Conservation (phyloP, 2,797 vertebrate species). For the Lepilemur ruficaudatus region DNA sequence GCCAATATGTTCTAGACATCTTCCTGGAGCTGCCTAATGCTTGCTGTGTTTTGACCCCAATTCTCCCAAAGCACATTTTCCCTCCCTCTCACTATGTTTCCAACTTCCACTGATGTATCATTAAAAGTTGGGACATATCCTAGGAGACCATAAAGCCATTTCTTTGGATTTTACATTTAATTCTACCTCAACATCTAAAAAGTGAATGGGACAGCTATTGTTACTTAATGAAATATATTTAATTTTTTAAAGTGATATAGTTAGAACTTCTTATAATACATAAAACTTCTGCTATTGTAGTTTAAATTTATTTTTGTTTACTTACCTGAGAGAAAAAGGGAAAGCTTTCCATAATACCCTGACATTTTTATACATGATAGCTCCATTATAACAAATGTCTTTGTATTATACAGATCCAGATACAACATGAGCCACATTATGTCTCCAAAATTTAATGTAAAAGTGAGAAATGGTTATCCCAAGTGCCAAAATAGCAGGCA, state of each 20-base stretch:
- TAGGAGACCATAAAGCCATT: slow-evolving; percentile 39
- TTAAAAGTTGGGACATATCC: slow-evolving; percentile 62
- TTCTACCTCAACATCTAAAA: slow-evolving; percentile 33
- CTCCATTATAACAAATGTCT: slow-evolving; percentile 3
- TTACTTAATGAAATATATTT: slow-evolving; percentile 31
- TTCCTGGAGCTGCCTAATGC: slow-evolving; percentile 61
- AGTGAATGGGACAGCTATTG: background rate
- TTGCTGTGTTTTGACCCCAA: slow-evolving; percentile 73
- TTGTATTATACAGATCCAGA: background rate
- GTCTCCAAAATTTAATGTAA: slow-evolving; percentile 25
- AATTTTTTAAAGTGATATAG: background rate
- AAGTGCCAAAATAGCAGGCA: background rate
- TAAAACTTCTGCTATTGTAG: background rate
- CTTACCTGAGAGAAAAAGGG: background rate
- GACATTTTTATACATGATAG: background rate
- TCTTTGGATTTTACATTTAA: slow-evolving; percentile 59
- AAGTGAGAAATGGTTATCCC: background rate
- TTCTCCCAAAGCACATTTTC: slow-evolving; percentile 59
- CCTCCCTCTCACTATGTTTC: slow-evolving; percentile 1
- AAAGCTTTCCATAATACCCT: background rate
- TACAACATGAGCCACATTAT: background rate
- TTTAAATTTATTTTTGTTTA: slow-evolving; percentile 54
- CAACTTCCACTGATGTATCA: slow-evolving; percentile 34
- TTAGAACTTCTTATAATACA: background rate
- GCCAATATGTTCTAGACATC: slow-evolving; percentile 39